Conservation (phyloP, 92 coral and sea anemone genomes). For the Paragorgia papillata region DNA sequence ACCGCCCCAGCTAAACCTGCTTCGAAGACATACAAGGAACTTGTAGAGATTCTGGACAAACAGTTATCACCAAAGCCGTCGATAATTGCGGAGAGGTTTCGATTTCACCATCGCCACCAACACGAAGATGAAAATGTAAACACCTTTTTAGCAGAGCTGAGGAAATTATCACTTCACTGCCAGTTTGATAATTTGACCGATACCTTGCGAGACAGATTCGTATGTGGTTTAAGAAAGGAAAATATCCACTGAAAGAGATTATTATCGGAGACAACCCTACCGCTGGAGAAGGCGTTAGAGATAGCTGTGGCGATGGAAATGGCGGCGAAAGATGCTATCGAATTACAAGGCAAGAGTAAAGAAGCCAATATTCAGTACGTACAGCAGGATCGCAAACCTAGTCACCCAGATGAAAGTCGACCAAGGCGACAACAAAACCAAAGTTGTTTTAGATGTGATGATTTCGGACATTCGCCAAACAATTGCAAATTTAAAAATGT, state of each 20-base stretch:
- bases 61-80: constrained; percentile 45
- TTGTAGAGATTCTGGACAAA: constrained; percentile 23
- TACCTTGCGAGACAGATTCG: constrained; percentile 30
- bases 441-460: constrained; percentile 21
- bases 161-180: constrained; percentile 23
- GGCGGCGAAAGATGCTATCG: too few species aligned
- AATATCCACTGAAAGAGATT: constrained; percentile 36
- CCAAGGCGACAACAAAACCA: not conserved
- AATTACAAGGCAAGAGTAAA: constrained; percentile 33
- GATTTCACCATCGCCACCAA: constrained; percentile 32
- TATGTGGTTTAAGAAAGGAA: too few species aligned
- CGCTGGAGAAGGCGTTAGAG: constrained; percentile 34
- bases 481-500: constrained; percentile 16
- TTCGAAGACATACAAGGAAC: constrained; percentile 29
- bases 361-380: constrained; percentile 14
- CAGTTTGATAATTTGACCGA: constrained; percentile 18
- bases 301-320: constrained; percentile 49
- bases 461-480: constrained; percentile 18
- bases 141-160: constrained; percentile 39
- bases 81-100: constrained; percentile 36
- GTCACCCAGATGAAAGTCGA: not conserved
- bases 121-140: constrained; percentile 13
- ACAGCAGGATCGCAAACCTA: not conserved
- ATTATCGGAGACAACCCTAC: constrained; percentile 39
- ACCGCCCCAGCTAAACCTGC: constrained; percentile 14